These are phyloP conservation scores for Helicoverpa zea DNA, from an alignment of 1,140 invertebrate genomes.

Conservation along the genomic window DNA sequence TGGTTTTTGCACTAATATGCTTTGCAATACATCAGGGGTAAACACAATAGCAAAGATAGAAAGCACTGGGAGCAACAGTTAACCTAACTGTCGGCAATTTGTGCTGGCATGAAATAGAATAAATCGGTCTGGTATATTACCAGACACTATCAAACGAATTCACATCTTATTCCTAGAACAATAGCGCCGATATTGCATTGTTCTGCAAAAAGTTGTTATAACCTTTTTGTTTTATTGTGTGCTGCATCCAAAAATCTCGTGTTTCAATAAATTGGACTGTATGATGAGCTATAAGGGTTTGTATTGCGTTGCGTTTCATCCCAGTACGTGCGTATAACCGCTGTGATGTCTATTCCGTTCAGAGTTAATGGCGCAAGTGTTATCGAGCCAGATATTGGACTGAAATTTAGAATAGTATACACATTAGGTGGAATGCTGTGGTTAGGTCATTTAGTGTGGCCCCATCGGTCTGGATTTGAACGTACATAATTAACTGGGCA, in stretches of 20 bases:
- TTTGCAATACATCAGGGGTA: constrained; percentile 69
- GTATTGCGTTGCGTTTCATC: constrained; percentile 21
- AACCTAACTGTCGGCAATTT: constrained; percentile 81
- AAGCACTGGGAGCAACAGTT: constrained; percentile 74
- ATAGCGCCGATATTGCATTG: not conserved
- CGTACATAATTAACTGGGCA: constrained; percentile 28
- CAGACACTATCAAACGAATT: constrained; percentile 37
- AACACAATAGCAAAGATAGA: constrained; percentile 73
- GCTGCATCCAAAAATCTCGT: constrained; percentile 34
- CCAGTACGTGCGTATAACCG: constrained; percentile 55
- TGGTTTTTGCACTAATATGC: constrained; percentile 67
- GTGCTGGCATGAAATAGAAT: constrained; percentile 72
- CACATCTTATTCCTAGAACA: constrained; percentile 13
- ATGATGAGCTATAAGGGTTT: constrained; percentile 32
- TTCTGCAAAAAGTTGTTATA: not conserved
- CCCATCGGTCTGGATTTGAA: constrained; percentile 27
- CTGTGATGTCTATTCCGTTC: constrained; percentile 71
- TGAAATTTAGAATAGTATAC: constrained; percentile 69
- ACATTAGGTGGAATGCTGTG: constrained; percentile 39
- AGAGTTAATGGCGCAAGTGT: constrained; percentile 81
- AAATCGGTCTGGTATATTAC: constrained; percentile 65
- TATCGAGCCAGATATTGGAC: constrained; percentile 80
- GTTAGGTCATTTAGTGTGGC: constrained; percentile 32
- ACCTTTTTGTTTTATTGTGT: not conserved
- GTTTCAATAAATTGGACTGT: constrained; percentile 49